phyloP scores from a whole-genome alignment of 2,113 vertebrate species.

The Laticauda laticaudata region DNA sequence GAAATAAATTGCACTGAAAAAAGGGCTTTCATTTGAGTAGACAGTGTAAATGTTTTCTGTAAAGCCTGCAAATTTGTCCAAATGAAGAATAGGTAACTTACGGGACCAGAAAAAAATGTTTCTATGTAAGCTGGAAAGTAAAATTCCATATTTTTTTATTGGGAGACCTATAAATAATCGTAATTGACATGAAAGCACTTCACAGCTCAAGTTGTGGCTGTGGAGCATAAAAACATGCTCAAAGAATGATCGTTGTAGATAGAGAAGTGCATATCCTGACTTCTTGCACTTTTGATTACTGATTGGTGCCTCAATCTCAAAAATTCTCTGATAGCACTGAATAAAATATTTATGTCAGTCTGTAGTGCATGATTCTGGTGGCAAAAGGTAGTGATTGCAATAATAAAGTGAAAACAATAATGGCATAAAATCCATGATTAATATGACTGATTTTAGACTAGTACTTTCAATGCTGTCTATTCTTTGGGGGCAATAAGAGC shows the following conservation, averaged over 20 bases:
- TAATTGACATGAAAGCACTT: not conserved
- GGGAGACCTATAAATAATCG: not conserved
- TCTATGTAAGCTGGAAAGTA: not conserved
- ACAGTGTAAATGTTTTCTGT: not conserved
- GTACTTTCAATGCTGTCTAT: not conserved
- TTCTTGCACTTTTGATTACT: not conserved
- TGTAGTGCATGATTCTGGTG: not conserved
- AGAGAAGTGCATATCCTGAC: not conserved
- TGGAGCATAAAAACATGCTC: not conserved
- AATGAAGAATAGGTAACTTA: not conserved
- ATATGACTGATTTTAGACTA: not conserved
- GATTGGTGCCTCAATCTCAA: not conserved
- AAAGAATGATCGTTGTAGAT: not conserved
- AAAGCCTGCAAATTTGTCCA: not conserved
- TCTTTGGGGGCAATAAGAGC: not conserved
- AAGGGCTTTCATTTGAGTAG: not conserved
- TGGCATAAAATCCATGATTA: not conserved
- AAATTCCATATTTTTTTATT: not conserved
- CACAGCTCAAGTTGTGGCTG: not conserved
- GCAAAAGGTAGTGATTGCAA: not conserved
- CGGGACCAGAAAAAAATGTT: not conserved
- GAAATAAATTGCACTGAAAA: not conserved
- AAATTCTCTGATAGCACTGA: not conserved
- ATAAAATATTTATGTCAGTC: not conserved
- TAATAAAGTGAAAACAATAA: not conserved